phyloP scores from a whole-genome alignment of 1,140 invertebrate species.

The Drosophila watanabei region DNA sequence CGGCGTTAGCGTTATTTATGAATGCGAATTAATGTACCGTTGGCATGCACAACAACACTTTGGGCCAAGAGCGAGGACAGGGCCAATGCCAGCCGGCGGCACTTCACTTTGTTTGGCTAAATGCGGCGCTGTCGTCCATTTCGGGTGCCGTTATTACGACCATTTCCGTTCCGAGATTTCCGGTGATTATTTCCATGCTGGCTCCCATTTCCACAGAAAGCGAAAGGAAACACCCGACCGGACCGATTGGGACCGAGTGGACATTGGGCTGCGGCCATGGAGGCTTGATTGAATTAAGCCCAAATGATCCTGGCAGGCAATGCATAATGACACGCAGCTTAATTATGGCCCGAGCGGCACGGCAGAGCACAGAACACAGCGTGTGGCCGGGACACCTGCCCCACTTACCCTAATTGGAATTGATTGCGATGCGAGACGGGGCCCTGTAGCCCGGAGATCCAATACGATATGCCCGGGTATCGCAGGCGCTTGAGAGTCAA shows the following conservation, averaged over 20 bases:
- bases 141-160: slow-evolving; percentile 74
- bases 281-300: slow-evolving; percentile 71
- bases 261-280: slow-evolving; percentile 37
- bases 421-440: slow-evolving; percentile 33
- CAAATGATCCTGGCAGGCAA: slow-evolving; percentile 58
- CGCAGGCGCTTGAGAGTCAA: slow-evolving; percentile 51
- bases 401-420: slow-evolving; percentile 78
- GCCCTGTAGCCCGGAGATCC: background rate
- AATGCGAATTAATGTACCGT: slow-evolving; percentile 77
- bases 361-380: slow-evolving; percentile 7
- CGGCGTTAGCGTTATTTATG: slow-evolving; percentile 64
- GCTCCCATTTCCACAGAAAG: slow-evolving; percentile 20
- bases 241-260: slow-evolving; percentile 5
- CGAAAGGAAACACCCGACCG: slow-evolving; percentile 11
- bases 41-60: slow-evolving; percentile 76
- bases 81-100: slow-evolving; percentile 25
- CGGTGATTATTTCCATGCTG: slow-evolving; percentile 77
- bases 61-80: slow-evolving; percentile 34
- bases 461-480: slow-evolving; percentile 5
- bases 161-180: slow-evolving; percentile 79
- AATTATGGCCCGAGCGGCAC: slow-evolving; percentile 48
- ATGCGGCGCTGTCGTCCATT: slow-evolving; percentile 72
- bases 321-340: slow-evolving; percentile 72
- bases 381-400: slow-evolving; percentile 38
- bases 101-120: slow-evolving; percentile 73